Base-by-base conservation (phyloP, 2,113 vertebrate species). In the Psilopogon haemacephalus region DNA sequence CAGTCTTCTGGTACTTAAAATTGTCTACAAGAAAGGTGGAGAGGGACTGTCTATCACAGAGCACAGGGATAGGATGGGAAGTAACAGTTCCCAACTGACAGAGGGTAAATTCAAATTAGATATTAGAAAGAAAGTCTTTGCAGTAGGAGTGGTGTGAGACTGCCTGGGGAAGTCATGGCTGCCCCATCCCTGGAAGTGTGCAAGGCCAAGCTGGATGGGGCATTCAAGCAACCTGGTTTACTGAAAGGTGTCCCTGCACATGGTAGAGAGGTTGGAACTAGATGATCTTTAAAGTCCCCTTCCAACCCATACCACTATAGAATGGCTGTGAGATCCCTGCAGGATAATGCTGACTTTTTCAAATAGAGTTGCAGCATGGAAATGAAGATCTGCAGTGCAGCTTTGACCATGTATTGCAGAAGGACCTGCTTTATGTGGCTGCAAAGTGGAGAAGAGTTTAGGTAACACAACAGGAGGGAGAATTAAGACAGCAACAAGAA, bases 341-440 rank as follows among this genome's bases (percentile, higher is more conserved):
- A 70, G 33, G 9, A 60, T 2, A 71, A 82, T 0, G 1, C n/a
- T 59, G 58, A 60, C 27, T 12, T 38, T 56, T n/a, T 68, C 5
- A 6, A 62, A 40, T 23, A 50, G 33, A 40, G 38, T 35, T 8
- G 5, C 13, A 56, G n/a, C 30, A 35, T 10, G 7, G 38, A 27
- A 72, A 58, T 4, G 2, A 20, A 68, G 16, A 6, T 52, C n/a
- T 44, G 18, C 27, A 64, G 55, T 63, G n/a, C 20, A 73, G 16
- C 7, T 46, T 11, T 15, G 26, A 19, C 42, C 27, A 68, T 0
- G 0, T 17, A 40, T 3, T 19, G 40, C 15, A 64, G 54, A 17
- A 92, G 72, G 71, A 21, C 8, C 26, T 10, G 15, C 17, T 65
- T 28, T 30, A 27, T 20, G 24, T 40, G 37, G 59, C 37, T 30